Evolutionary conservation across 2,113 vertebrate genomes (phyloP).

Genomic region (Ascaphus truei): DNA sequence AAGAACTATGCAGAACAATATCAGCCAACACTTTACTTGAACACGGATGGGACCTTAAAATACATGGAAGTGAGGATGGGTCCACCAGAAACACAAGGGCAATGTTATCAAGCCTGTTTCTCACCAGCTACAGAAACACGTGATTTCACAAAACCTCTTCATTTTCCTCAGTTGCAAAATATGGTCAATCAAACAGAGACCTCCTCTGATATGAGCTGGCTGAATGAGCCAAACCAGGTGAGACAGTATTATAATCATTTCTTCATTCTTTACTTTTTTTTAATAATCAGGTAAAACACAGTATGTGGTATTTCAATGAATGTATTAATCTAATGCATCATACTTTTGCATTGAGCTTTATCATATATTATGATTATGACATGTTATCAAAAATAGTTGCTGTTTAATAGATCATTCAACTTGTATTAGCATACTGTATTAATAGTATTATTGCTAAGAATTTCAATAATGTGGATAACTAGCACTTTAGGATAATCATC

Average conservation of each 20-base stretch:
- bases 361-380: too few species aligned
- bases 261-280: too few species aligned
- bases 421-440: too few species aligned
- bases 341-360: too few species aligned
- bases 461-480: too few species aligned
- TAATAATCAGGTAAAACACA: too few species aligned
- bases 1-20: constrained; percentile 69
- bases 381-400: too few species aligned
- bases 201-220: constrained; percentile 45
- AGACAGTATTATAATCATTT: constrained; percentile 2
- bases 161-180: constrained; percentile 51
- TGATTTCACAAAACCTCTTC: constrained; percentile 69
- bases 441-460: too few species aligned
- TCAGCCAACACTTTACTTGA: constrained; percentile 80
- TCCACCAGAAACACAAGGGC: constrained; percentile 75
- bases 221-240: constrained; percentile 62
- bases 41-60: constrained; percentile 80
- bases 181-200: constrained; percentile 48
- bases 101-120: constrained; percentile 77
- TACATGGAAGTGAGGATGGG: constrained; percentile 86
- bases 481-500: too few species aligned
- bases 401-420: too few species aligned
- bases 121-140: constrained; percentile 77
- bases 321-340: too few species aligned
- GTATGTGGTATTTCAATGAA: too few species aligned